Conservation (phyloP, 1,140 invertebrate species). For the Tetramorium parvispinum region DNA sequence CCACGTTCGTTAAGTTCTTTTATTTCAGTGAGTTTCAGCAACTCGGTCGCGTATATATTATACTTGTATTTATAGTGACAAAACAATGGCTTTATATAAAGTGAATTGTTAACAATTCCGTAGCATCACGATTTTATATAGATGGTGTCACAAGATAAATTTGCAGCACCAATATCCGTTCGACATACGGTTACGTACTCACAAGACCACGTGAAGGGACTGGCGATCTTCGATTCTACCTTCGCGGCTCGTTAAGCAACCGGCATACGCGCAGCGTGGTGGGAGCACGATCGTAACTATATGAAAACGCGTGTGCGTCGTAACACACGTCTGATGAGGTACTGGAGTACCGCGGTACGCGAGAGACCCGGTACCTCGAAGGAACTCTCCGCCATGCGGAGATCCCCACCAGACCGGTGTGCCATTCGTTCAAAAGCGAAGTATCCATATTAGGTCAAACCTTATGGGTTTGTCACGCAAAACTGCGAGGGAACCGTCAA, state of each 20-base stretch:
- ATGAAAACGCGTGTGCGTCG: conserved; percentile 77
- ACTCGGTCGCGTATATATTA: background rate
- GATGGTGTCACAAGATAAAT: background rate
- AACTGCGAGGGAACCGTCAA: conserved; percentile 69
- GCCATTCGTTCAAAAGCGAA: conserved; percentile 73
- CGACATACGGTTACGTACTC: conserved; percentile 9
- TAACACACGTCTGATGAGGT: conserved; percentile 82
- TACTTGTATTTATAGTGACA: background rate
- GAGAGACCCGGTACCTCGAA: conserved; percentile 75
- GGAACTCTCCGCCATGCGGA: conserved; percentile 67
- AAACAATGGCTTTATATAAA: background rate
- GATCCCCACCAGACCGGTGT: conserved; percentile 72
- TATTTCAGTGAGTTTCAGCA: background rate
- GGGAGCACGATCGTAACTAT: conserved; percentile 62
- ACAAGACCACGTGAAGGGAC: conserved; percentile 38
- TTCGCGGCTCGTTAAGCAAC: conserved; percentile 32
- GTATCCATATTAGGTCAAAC: conserved; percentile 86
- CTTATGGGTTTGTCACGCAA: conserved; percentile 82
- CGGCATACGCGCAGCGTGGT: conserved; percentile 24
- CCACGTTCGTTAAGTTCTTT: background rate
- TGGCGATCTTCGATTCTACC: conserved; percentile 25
- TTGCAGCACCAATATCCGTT: background rate
- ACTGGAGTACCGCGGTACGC: conserved; percentile 78
- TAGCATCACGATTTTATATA: background rate
- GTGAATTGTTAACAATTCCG: conserved; percentile 4